phyloP scores from a whole-genome alignment of 2,113 vertebrate species.

The Erythrocercus mccallii region DNA sequence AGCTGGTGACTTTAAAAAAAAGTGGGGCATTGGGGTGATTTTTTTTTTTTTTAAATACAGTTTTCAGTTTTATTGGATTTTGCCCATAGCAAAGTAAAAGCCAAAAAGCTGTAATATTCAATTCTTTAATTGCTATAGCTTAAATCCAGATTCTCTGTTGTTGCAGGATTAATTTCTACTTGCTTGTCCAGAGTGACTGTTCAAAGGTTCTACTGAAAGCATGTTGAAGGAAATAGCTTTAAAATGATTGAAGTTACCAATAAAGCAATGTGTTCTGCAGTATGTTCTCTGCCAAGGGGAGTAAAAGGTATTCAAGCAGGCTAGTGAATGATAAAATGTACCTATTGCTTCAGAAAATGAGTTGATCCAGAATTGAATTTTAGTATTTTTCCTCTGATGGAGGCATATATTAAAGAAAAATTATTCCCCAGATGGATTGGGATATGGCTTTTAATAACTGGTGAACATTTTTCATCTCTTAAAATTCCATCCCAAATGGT shows the following conservation, averaged over 20 bases:
- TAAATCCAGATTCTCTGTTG: neutral
- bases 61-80: neutral
- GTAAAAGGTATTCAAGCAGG: neutral
- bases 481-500: neutral
- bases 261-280: neutral
- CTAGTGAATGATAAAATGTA: neutral
- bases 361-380: neutral
- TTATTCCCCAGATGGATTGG: neutral
- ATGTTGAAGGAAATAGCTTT: neutral
- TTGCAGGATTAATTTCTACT: neutral
- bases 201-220: neutral
- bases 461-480: neutral
- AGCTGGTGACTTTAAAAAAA: neutral
- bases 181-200: neutral
- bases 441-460: neutral
- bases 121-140: neutral
- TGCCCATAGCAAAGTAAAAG: neutral
- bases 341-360: neutral
- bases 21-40: neutral
- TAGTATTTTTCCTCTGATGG: neutral
- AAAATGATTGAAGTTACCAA: neutral
- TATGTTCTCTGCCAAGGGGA: neutral
- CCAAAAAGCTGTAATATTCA: neutral
- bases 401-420: neutral
- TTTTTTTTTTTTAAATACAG: neutral